Conservation (phyloP, 2,888 invertebrate genomes). For the Branchellion lobata region DNA sequence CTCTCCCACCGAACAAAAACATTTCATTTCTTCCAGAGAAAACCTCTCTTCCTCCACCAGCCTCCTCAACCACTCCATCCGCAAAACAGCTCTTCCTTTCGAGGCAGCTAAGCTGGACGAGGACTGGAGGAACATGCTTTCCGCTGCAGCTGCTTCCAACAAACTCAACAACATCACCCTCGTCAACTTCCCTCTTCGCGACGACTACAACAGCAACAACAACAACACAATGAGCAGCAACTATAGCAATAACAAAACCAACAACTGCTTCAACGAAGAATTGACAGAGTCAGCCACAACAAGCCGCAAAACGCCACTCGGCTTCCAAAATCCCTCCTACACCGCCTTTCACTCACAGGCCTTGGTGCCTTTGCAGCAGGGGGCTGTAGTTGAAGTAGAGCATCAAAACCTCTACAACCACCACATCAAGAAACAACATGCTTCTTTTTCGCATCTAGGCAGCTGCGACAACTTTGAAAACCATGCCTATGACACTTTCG, state of each 20-base stretch:
- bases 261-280: too few relatives aligned
- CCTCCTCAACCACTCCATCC: constrained; percentile 16
- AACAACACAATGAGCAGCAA: too few relatives aligned
- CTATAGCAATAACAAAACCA: too few relatives aligned
- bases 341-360: neutral
- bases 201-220: neutral
- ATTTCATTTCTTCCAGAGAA: too few relatives aligned
- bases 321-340: constrained; percentile 8
- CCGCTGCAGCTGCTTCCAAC: constrained; percentile 11
- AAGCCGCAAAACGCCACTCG: neutral
- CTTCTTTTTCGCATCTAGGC: neutral
- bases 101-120: neutral
- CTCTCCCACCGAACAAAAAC: neutral
- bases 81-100: neutral
- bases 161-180: constrained; percentile 2
- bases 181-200: neutral
- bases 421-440: neutral
- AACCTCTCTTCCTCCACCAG: neutral
- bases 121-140: neutral
- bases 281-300: too few relatives aligned
- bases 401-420: neutral
- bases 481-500: too few relatives aligned
- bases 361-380: too few relatives aligned
- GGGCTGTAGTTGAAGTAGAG: too few relatives aligned
- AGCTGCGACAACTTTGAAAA: neutral